Conservation (phyloP, 1,140 invertebrate species). For the Apis florea region DNA sequence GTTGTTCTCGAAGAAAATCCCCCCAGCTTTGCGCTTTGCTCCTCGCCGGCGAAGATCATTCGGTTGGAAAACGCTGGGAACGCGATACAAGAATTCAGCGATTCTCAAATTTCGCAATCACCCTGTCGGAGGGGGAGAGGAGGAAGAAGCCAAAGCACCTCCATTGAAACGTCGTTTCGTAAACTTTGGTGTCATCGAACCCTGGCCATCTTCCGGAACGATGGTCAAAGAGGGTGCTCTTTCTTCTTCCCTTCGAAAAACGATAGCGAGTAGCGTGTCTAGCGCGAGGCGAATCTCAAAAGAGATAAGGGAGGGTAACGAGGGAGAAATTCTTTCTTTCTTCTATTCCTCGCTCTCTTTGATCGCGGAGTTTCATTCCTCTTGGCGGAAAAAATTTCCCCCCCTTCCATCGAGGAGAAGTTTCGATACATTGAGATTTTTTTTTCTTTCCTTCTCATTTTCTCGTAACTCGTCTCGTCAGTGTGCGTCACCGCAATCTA, state of each 20-base stretch:
- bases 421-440: too few relatives aligned
- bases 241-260: neutral
- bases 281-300: rapidly evolving
- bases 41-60: neutral
- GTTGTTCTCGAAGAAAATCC: constrained; percentile 20
- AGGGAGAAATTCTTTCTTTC: constrained; percentile 1
- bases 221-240: constrained; percentile 24
- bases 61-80: constrained; percentile 3
- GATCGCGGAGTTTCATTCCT: neutral
- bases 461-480: neutral
- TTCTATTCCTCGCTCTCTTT: neutral
- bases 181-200: constrained; percentile 47
- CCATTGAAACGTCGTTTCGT: neutral
- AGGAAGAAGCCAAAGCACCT: neutral
- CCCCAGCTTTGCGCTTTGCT: neutral
- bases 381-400: too few relatives aligned
- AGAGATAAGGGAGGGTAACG: constrained; percentile 5
- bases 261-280: neutral
- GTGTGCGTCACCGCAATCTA: neutral
- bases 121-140: neutral
- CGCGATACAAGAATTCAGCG: constrained; percentile 26
- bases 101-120: constrained; percentile 57
- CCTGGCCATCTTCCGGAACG: constrained; percentile 19
- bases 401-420: too few relatives aligned
- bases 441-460: neutral